Conservation (phyloP, 2,888 invertebrate species). For the Parnassius mnemosyne region DNA sequence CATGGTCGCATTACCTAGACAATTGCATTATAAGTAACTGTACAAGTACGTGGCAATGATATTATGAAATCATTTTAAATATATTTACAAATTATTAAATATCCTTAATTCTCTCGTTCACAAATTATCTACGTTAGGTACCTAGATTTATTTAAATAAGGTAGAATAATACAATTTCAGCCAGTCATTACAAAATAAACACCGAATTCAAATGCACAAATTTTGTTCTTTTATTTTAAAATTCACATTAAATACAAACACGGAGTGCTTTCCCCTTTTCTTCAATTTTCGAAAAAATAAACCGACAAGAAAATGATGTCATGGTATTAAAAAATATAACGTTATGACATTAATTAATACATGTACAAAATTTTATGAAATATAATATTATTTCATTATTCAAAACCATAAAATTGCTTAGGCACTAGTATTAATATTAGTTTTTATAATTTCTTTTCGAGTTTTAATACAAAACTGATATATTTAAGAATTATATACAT, state of each 20-base stretch:
- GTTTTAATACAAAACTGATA: no score
- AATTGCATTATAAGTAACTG: conserved; percentile 57
- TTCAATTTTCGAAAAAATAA: not conserved
- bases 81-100: conserved; percentile 63
- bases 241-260: not conserved
- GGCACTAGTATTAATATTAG: conserved; percentile 15
- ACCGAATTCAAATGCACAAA: not conserved
- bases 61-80: conserved; percentile 55
- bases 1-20: conserved; percentile 65
- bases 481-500: no score
- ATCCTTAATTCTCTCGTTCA: conserved; percentile 39
- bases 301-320: not conserved
- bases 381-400: conserved; percentile 2
- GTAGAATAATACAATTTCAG: not conserved
- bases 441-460: no score
- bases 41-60: conserved; percentile 62
- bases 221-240: not conserved
- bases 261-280: not conserved
- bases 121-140: conserved; percentile 26
- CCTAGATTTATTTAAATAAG: not conserved
- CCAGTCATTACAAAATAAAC: not conserved
- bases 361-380: not conserved
- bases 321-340: not conserved
- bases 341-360: not conserved
- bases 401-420: conserved; percentile 13